phyloP scores from a whole-genome alignment of 2,797 vertebrate species.

The Sardinella longiceps region DNA sequence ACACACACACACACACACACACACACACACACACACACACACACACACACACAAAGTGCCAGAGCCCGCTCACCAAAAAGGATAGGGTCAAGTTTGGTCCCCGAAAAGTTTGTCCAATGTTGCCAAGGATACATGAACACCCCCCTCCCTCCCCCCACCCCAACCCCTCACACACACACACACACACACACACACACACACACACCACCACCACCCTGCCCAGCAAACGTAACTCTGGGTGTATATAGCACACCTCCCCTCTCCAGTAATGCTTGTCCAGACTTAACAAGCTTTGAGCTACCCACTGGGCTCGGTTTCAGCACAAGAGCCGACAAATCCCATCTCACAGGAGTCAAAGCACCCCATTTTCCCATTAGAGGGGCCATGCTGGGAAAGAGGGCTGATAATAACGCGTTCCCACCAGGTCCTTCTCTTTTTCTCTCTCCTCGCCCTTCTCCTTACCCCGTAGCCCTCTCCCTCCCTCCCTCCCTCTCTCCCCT shows the following conservation, averaged over 20 bases:
- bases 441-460: neutral
- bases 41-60: neutral
- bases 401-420: slow-evolving; percentile 77
- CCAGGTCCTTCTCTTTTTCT: slow-evolving; percentile 48
- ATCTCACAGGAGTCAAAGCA: slow-evolving; percentile 85
- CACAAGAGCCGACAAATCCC: slow-evolving; percentile 86
- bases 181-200: no score
- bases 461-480: neutral
- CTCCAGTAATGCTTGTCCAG: slow-evolving; percentile 82
- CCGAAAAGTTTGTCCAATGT: slow-evolving; percentile 5
- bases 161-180: no score
- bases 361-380: slow-evolving; percentile 84
- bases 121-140: neutral
- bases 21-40: neutral
- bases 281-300: slow-evolving; percentile 86
- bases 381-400: slow-evolving; percentile 78
- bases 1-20: neutral
- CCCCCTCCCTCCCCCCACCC: slow-evolving; percentile 40
- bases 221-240: slow-evolving; percentile 11
- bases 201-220: slow-evolving; percentile 30
- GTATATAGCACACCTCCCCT: slow-evolving; percentile 37
- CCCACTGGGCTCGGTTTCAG: slow-evolving; percentile 83
- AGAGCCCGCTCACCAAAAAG: neutral
- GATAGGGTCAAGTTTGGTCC: slow-evolving; percentile 4
- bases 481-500: neutral